Evolutionary conservation across 1,140 invertebrate species (phyloP).

Genomic region (Heliconius melpomene): DNA sequence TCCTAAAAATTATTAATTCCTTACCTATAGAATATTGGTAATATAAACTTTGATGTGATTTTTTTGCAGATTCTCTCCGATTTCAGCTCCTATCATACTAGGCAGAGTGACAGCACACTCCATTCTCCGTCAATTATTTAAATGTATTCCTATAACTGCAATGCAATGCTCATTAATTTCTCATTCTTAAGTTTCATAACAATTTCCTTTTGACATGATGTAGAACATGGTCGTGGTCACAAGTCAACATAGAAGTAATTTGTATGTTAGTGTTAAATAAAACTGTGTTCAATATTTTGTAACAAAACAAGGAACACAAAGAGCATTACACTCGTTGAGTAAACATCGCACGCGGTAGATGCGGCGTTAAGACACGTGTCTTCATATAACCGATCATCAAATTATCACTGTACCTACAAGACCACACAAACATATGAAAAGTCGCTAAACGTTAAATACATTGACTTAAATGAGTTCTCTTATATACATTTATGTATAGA

Average conservation of each 20-base stretch:
- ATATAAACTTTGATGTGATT: neutral
- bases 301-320: constrained; percentile 80
- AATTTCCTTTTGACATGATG: constrained; percentile 49
- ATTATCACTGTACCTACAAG: constrained; percentile 55
- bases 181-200: constrained; percentile 54
- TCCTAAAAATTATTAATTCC: too few species aligned
- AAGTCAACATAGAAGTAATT: constrained; percentile 73
- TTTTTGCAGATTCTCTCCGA: neutral
- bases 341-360: constrained; percentile 57
- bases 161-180: constrained; percentile 24
- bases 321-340: constrained; percentile 74
- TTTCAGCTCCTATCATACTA: too few species aligned
- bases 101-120: neutral
- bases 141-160: neutral
- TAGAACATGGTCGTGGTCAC: constrained; percentile 47
- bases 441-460: constrained; percentile 42
- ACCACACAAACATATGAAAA: constrained; percentile 42
- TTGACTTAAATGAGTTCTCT: constrained; percentile 35
- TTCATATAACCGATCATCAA: constrained; percentile 56
- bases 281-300: constrained; percentile 81
- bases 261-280: constrained; percentile 78
- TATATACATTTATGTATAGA: neutral
- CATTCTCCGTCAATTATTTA: neutral
- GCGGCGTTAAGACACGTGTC: constrained; percentile 54
- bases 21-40: neutral